Conservation (phyloP, 2,888 invertebrate genomes). For the Deilephila elpenor region DNA sequence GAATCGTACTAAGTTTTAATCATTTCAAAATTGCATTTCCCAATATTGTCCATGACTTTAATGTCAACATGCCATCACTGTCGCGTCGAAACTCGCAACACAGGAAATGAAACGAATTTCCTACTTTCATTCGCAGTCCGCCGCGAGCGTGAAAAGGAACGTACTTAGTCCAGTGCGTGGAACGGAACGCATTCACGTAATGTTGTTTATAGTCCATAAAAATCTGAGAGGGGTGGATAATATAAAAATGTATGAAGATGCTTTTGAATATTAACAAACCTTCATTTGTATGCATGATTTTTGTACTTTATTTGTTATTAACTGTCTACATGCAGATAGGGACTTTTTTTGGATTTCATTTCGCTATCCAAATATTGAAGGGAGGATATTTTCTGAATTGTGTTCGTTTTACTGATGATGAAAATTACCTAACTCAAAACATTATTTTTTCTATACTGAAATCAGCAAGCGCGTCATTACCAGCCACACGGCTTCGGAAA, state of each 20-base stretch:
- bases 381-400: too few relatives aligned
- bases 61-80: not conserved
- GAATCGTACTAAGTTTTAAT: too few relatives aligned
- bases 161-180: constrained; percentile 37
- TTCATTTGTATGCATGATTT: not conserved
- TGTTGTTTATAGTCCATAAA: constrained; percentile 9
- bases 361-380: too few relatives aligned
- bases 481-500: too few relatives aligned
- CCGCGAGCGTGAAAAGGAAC: constrained; percentile 38
- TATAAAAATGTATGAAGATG: constrained; percentile 11
- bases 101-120: constrained; percentile 46
- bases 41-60: not conserved
- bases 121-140: constrained; percentile 29
- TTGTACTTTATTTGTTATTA: not conserved
- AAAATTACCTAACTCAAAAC: too few relatives aligned
- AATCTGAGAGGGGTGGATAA: constrained; percentile 14
- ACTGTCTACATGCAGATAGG: too few relatives aligned
- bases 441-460: too few relatives aligned
- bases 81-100: constrained; percentile 20
- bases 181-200: constrained; percentile 18
- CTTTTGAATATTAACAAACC: not conserved
- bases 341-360: too few relatives aligned
- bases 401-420: too few relatives aligned
- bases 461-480: too few relatives aligned
- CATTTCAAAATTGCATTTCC: constrained; percentile 2